Conservation (phyloP, 2,888 invertebrate genomes). For the Hydraecia micacea region DNA sequence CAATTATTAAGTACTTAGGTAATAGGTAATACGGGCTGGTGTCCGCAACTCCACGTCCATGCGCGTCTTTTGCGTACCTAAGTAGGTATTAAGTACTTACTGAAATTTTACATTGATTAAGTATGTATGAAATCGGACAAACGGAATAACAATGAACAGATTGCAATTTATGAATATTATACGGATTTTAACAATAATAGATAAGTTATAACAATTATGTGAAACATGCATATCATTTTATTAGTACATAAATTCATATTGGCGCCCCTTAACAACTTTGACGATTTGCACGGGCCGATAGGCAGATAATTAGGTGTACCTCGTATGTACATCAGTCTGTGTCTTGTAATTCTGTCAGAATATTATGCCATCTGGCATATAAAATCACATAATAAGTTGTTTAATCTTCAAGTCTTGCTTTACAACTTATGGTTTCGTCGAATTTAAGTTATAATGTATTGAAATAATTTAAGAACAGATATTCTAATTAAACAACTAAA, state of each 20-base stretch:
- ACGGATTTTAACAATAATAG: not conserved
- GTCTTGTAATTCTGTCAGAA: slow-evolving; percentile 19
- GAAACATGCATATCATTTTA: not conserved
- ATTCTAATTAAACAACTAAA: slow-evolving; percentile 21
- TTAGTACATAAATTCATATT: not conserved
- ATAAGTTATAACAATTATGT: slow-evolving; percentile 1
- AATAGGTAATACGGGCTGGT: too few relatives aligned
- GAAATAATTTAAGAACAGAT: not conserved
- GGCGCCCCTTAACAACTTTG: not conserved
- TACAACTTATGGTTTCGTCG: not conserved
- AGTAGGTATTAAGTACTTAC: too few relatives aligned
- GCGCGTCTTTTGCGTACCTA: too few relatives aligned
- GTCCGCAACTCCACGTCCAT: too few relatives aligned
- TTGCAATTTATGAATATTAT: not conserved
- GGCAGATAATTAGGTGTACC: not conserved
- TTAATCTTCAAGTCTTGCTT: not conserved
- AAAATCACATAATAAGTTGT: not conserved
- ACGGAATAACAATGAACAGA: not conserved
- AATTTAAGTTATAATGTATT: not conserved
- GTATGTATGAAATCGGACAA: not conserved
- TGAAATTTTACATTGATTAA: not conserved
- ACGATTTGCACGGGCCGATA: not conserved
- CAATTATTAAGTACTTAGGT: too few relatives aligned
- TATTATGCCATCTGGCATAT: not conserved
- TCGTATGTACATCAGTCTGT: not conserved